phyloP scores from a whole-genome alignment of 2,113 vertebrate genomes.

The Nyctereutes procyonoides region DNA sequence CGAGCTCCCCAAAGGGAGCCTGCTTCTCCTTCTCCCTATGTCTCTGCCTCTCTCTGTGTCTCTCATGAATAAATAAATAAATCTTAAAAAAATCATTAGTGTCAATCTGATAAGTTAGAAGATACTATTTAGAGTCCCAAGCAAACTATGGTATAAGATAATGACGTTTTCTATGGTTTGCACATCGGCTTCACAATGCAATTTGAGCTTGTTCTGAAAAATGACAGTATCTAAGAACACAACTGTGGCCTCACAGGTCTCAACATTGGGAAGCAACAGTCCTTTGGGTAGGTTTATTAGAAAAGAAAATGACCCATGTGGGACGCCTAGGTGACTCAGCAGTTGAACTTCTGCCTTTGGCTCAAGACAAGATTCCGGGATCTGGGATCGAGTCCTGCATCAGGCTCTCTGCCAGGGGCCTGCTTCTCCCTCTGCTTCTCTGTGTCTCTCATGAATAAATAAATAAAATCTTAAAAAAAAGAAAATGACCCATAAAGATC shows the following conservation, averaged over 20 bases:
- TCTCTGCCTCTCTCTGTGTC: too few relatives aligned
- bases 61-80: too few relatives aligned
- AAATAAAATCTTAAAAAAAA: neutral
- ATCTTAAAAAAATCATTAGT: neutral
- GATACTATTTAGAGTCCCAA: neutral
- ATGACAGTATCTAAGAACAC: neutral
- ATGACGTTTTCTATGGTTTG: neutral
- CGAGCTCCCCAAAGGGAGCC: too few relatives aligned
- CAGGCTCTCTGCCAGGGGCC: too few relatives aligned
- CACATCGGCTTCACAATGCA: neutral
- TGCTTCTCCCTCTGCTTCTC: too few relatives aligned
- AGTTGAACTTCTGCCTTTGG: too few relatives aligned
- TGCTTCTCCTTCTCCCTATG: too few relatives aligned
- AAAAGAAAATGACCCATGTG: neutral
- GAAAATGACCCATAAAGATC: neutral
- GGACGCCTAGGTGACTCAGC: too few relatives aligned
- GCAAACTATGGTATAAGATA: neutral
- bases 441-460: too few relatives aligned
- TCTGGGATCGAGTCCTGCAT: too few relatives aligned
- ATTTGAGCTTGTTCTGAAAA: constrained; percentile 29
- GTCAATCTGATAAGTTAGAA: constrained; percentile 7
- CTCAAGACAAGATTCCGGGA: too few relatives aligned
- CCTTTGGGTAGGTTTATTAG: neutral
- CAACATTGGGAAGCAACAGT: neutral
- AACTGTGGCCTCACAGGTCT: neutral